Evolutionary conservation across 53 echinoderm and acorn worm genomes (phyloP).

Genomic region (Paracentrotus lividus): DNA sequence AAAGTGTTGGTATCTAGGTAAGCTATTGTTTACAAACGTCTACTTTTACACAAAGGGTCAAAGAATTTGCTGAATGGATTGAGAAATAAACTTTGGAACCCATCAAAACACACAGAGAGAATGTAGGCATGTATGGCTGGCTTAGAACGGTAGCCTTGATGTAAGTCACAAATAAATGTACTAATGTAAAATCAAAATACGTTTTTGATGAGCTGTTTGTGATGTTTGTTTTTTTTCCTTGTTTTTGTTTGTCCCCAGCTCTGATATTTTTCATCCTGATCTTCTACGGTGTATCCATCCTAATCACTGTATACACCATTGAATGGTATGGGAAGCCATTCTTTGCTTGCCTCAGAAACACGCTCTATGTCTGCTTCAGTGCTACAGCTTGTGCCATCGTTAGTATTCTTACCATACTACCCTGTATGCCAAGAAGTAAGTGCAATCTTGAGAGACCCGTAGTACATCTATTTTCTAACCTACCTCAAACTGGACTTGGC

Average conservation of each 20-base stretch:
- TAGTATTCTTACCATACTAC: slow-evolving; percentile 79
- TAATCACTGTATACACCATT: slow-evolving; percentile 70
- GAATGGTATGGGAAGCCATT: slow-evolving; percentile 73
- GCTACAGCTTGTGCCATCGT: slow-evolving; percentile 80
- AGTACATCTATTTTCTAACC: too few relatives aligned
- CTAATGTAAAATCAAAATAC: too few relatives aligned
- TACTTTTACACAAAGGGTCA: background rate
- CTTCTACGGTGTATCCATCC: slow-evolving; percentile 76
- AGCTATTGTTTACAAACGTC: slow-evolving; percentile 27
- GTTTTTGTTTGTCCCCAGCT: slow-evolving; percentile 71
- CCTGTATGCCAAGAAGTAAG: slow-evolving; percentile 83
- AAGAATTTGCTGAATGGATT: too few relatives aligned
- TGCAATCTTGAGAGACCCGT: background rate
- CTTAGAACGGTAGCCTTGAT: too few relatives aligned
- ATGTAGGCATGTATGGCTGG: too few relatives aligned
- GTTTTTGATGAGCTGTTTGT: too few relatives aligned
- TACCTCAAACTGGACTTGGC: too few relatives aligned
- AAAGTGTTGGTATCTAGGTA: slow-evolving; percentile 92
- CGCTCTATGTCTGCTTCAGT: slow-evolving; percentile 81
- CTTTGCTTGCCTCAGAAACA: slow-evolving; percentile 78
- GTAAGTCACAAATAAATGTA: too few relatives aligned
- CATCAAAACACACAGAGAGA: too few relatives aligned
- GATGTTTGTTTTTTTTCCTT: too few relatives aligned
- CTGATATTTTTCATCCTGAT: slow-evolving; percentile 79
- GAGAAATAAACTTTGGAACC: too few relatives aligned